Conservation (phyloP, 1,140 invertebrate genomes). For the Drosophila equinoxialis region DNA sequence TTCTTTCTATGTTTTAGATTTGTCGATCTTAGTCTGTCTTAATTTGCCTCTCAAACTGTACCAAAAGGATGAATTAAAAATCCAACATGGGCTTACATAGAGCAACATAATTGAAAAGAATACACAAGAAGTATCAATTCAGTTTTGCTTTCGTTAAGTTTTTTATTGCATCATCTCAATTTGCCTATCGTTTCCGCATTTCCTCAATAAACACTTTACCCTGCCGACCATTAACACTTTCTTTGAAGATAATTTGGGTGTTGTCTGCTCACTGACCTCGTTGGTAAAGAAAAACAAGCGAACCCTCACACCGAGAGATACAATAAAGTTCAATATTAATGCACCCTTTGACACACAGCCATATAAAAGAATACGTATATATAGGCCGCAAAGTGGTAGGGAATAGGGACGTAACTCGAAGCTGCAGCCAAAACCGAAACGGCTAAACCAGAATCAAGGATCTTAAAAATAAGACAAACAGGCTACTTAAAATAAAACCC, state of each 20-base stretch:
- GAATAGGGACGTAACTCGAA: constrained; percentile 21
- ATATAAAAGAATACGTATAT: too few relatives aligned
- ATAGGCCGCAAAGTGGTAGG: background rate
- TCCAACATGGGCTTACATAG: too few relatives aligned
- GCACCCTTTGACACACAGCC: constrained; percentile 69
- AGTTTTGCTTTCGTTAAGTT: background rate
- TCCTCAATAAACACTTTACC: constrained; percentile 1
- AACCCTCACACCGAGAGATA: constrained; percentile 30
- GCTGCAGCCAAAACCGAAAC: constrained; percentile 3
- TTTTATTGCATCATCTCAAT: constrained; percentile 4
- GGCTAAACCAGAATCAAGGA: constrained; percentile 47
- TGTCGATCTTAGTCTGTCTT: too few relatives aligned
- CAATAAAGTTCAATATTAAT: constrained; percentile 81
- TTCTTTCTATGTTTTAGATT: too few relatives aligned
- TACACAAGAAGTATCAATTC: too few relatives aligned
- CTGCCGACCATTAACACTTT: constrained; percentile 2
- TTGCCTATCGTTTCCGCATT: background rate
- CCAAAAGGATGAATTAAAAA: too few relatives aligned
- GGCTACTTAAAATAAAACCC: constrained; percentile 70
- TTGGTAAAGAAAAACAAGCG: background rate
- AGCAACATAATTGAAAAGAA: too few relatives aligned
- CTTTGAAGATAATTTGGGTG: constrained; percentile 1
- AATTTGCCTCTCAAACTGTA: too few relatives aligned
- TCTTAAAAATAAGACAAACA: constrained; percentile 79
- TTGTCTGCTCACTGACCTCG: background rate